Evolutionary conservation across 2,888 invertebrate genomes (phyloP).

Genomic region (Xylophagus ater): DNA sequence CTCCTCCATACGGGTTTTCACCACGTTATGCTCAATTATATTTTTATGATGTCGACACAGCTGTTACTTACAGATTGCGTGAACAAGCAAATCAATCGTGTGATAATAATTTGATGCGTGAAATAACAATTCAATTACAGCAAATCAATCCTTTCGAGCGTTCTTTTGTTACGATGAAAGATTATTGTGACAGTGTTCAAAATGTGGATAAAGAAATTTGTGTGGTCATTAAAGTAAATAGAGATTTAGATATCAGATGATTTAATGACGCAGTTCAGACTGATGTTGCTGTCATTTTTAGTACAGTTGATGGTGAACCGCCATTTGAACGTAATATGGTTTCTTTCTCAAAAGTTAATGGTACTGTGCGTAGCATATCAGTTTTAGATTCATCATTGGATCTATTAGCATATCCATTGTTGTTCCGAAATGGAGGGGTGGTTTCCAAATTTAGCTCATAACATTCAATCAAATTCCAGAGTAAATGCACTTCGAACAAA

Average conservation of each 20-base stretch:
- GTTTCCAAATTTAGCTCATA: slow-evolving; percentile 15
- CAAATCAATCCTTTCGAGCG: slow-evolving; percentile 9
- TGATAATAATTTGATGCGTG: too few relatives aligned
- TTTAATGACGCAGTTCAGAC: slow-evolving; percentile 17
- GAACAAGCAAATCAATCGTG: too few relatives aligned
- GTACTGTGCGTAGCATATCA: slow-evolving; percentile 10
- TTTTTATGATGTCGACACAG: slow-evolving; percentile 15
- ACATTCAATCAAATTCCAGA: too few relatives aligned
- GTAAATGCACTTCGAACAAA: too few relatives aligned
- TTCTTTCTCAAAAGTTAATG: slow-evolving; percentile 12
- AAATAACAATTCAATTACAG: slow-evolving; percentile 10
- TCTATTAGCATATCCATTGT: slow-evolving; percentile 16
- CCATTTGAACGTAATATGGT: slow-evolving; percentile 14
- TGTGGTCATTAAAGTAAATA: slow-evolving; percentile 15
- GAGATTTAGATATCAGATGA: slow-evolving; percentile 8
- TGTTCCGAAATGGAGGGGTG: slow-evolving; percentile 18
- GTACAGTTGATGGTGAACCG: slow-evolving; percentile 11
- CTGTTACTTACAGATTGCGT: too few relatives aligned
- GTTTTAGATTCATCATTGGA: slow-evolving; percentile 16
- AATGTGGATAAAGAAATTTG: slow-evolving; percentile 10
- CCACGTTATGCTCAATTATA: slow-evolving; percentile 15
- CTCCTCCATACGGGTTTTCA: slow-evolving; percentile 4
- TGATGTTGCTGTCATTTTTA: slow-evolving; percentile 15
- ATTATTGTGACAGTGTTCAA: slow-evolving; percentile 9
- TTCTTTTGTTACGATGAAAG: slow-evolving; percentile 14